Percentiles rank a stretch among this genome's conserved stretches.
These are phyloP conservation scores for Rhopalosiphum nymphaeae DNA, from an alignment of 2,888 invertebrate species.

Conservation along the genomic window DNA sequence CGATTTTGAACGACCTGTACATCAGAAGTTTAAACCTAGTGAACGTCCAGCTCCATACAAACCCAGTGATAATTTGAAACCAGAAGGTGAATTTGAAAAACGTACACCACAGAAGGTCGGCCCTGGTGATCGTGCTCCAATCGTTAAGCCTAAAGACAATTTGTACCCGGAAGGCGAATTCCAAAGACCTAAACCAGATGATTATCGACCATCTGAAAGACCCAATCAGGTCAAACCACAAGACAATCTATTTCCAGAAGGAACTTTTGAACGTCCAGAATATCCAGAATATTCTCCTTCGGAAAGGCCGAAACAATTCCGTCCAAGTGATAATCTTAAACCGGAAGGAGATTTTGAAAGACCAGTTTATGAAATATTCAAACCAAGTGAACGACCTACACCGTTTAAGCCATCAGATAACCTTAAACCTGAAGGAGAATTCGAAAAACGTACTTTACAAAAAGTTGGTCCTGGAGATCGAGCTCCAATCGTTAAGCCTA, in stretches of 20 bases:
- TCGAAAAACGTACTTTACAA: slow-evolving; percentile 69
- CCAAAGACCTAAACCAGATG: too few species aligned
- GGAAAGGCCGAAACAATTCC: too few species aligned
- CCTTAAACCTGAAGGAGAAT: slow-evolving; percentile 70
- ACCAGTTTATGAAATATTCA: slow-evolving; percentile 71
- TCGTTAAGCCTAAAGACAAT: slow-evolving; percentile 73
- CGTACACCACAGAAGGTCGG: slow-evolving; percentile 68
- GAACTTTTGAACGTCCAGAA: slow-evolving; percentile 69
- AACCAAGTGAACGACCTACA: slow-evolving; percentile 69
- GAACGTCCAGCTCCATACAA: slow-evolving; percentile 67
- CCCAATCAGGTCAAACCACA: slow-evolving; percentile 71
- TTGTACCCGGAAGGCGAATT: slow-evolving; percentile 68
- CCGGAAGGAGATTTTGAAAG: slow-evolving; percentile 70
- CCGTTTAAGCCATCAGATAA: slow-evolving; percentile 70
- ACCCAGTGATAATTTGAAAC: slow-evolving; percentile 71
- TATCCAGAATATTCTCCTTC: slow-evolving; percentile 57
- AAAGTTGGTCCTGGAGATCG: slow-evolving; percentile 68
- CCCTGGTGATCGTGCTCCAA: slow-evolving; percentile 69
- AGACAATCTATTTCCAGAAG: slow-evolving; percentile 72
- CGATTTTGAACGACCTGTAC: too few species aligned
- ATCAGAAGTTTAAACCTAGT: too few species aligned
- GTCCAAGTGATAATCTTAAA: too few species aligned
- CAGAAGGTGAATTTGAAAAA: slow-evolving; percentile 71
- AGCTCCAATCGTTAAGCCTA: slow-evolving; percentile 75
- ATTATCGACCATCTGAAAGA: slow-evolving; percentile 72